phyloP scores from a whole-genome alignment of 2,888 invertebrate species.

The Pogonocherus hispidulus region DNA sequence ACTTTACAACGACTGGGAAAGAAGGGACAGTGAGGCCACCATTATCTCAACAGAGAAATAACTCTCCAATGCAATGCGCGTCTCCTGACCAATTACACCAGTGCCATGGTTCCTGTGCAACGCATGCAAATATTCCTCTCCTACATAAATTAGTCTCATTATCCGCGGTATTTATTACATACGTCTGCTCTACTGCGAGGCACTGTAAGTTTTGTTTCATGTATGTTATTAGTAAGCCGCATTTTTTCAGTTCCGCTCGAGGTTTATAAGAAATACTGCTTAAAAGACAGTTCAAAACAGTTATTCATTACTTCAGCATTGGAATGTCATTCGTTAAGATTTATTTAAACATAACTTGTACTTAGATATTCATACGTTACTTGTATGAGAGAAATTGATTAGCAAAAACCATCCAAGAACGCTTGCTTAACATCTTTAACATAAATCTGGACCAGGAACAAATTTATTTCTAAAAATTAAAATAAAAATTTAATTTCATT shows the following conservation, averaged over 20 bases:
- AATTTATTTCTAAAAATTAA: no score
- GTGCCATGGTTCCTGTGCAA: constrained; percentile 24
- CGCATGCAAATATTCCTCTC: constrained; percentile 59
- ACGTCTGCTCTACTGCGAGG: constrained; percentile 34
- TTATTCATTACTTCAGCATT: not conserved
- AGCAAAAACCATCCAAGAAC: no score
- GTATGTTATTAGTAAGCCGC: constrained; percentile 12
- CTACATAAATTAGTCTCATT: constrained; percentile 64
- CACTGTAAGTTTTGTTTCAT: constrained; percentile 6
- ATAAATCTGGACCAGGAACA: no score
- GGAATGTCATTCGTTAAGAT: not conserved
- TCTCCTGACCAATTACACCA: constrained; percentile 39
- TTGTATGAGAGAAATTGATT: no score
- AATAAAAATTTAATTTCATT: no score
- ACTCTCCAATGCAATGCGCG: constrained; percentile 31
- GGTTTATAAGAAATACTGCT: no score
- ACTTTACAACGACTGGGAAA: constrained; percentile 25
- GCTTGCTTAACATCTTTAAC: no score
- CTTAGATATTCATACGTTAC: no score
- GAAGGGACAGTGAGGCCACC: constrained; percentile 34
- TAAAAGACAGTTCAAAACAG: not conserved
- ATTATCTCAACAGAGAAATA: constrained; percentile 43
- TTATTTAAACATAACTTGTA: no score
- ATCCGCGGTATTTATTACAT: constrained; percentile 61
- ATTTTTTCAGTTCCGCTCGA: constrained; percentile 6